Conservation (phyloP, 2,888 invertebrate species). For the Xanthia icteritia region DNA sequence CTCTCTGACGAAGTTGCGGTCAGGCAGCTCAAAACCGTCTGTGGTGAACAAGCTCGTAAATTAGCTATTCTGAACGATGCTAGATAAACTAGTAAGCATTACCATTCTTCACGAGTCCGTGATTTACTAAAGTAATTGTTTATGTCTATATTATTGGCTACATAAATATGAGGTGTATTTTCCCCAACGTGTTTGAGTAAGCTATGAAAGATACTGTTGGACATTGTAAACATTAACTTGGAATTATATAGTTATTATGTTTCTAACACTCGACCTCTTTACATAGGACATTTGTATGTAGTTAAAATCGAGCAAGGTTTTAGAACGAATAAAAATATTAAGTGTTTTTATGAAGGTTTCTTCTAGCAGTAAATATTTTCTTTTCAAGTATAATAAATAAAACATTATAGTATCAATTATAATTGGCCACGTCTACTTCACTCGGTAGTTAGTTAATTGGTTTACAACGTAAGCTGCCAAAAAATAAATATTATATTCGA, state of each 20-base stretch:
- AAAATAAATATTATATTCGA: background rate
- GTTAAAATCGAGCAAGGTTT: conserved; percentile 37
- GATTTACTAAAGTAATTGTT: conserved; percentile 55
- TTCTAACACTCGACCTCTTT: conserved; percentile 39
- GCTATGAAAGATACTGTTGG: conserved; percentile 33
- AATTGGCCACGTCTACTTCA: conserved; percentile 15
- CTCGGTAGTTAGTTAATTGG: conserved; percentile 24
- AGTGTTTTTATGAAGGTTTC: conserved; percentile 13
- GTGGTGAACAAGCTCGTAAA: conserved; percentile 50
- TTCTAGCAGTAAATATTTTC: background rate
- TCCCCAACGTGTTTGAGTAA: conserved; percentile 34
- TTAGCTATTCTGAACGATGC: conserved; percentile 30
- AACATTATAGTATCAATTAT: conserved; percentile 1
- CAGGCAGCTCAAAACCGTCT: conserved; percentile 39
- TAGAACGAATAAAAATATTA: conserved; percentile 19
- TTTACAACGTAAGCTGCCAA: conserved; percentile 20
- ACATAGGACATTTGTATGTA: conserved; percentile 15
- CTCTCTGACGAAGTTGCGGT: conserved; percentile 39
- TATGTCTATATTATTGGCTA: conserved; percentile 46
- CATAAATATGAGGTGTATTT: conserved; percentile 51
- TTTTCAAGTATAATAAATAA: conserved; percentile 7
- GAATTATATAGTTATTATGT: conserved; percentile 38
- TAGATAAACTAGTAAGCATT: conserved; percentile 44
- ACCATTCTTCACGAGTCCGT: conserved; percentile 37
- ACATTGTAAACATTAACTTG: conserved; percentile 29